phyloP scores from a whole-genome alignment of 1,140 invertebrate genomes.

The Polypedilum pembai region DNA sequence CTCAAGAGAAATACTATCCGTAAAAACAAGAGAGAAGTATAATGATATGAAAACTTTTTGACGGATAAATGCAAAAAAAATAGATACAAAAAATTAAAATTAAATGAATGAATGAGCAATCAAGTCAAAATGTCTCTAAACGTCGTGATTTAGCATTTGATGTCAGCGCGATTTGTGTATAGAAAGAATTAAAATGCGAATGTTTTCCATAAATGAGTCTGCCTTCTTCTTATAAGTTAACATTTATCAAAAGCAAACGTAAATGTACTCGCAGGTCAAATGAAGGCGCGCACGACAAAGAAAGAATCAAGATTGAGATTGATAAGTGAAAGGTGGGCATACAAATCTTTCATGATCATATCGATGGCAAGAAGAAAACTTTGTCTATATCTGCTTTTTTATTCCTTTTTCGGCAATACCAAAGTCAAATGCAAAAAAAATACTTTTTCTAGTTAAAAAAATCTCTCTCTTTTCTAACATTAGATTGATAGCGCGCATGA shows the following conservation, averaged over 20 bases:
- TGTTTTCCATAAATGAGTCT: neutral
- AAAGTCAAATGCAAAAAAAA: too few species aligned
- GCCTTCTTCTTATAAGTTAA: neutral
- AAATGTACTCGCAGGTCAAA: too few species aligned
- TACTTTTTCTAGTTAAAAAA: too few species aligned
- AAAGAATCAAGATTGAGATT: conserved; percentile 19
- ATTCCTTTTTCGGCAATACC: neutral
- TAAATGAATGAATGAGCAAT: conserved; percentile 9
- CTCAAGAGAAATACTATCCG: too few species aligned
- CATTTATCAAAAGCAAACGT: neutral
- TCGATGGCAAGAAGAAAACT: neutral
- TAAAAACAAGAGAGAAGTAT: too few species aligned
- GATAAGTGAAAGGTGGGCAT: neutral
- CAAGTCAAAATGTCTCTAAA: conserved; percentile 13
- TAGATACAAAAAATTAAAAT: neutral
- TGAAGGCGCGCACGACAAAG: neutral
- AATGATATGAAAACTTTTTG: conserved; percentile 2
- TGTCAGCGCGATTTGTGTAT: neutral
- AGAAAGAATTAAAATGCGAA: neutral
- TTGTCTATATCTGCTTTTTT: neutral
- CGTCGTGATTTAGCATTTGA: neutral
- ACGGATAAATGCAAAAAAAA: conserved; percentile 2
- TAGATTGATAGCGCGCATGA: too few species aligned
- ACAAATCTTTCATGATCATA: neutral
- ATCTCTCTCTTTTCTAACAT: too few species aligned